Base-by-base conservation (phyloP, 2,888 invertebrate genomes). In the Nysson spinosus region DNA sequence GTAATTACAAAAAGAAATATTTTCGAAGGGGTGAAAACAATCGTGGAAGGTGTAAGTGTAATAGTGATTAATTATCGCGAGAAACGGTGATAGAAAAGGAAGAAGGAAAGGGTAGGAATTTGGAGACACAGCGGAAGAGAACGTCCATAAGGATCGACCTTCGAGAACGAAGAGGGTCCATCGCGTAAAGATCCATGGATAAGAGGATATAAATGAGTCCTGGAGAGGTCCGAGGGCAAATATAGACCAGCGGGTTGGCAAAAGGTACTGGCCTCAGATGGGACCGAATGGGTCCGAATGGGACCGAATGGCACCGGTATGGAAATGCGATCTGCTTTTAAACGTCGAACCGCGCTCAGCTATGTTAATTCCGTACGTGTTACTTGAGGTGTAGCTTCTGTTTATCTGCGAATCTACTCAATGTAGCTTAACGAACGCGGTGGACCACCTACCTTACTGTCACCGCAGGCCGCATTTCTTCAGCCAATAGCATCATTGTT, bases 381-480 rank as follows among this genome's bases (percentile, higher is more conserved):
- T 81, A 81, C 79, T 72, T 72, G 77, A 83, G 84, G 83, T 84
- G 84, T 84, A 84, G 84, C 84, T 84, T 84, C 82, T 79, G 84
- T 84, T 85, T 85, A 85, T 85, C 84, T 81, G 74, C 80, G 64
- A 78, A 85, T 85, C 83, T 80, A 80, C 75, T 75, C 75, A 77
- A 79, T 84, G 81, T 83, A 80, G 78, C 72, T 78, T 78, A 81
- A 81, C 79, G 74, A 79, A 70, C 77, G 71, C 70, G 51, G 51
- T 28, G 80, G 84, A 84, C 84, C 84, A 83, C 84, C 84, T 82
- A 79, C 77, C 67, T 69, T 16, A 12, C 54, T 12, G 11, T 5
- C 26, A 12, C 12, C 3, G 14, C 7, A 30, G 7, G 22, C 24
- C 30, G 37, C 28, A n/a, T 28, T 24, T 40, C 9, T 22, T n/a